Evolutionary conservation across 1,140 invertebrate species (phyloP).

Genomic region (Trichogramma pretiosum): DNA sequence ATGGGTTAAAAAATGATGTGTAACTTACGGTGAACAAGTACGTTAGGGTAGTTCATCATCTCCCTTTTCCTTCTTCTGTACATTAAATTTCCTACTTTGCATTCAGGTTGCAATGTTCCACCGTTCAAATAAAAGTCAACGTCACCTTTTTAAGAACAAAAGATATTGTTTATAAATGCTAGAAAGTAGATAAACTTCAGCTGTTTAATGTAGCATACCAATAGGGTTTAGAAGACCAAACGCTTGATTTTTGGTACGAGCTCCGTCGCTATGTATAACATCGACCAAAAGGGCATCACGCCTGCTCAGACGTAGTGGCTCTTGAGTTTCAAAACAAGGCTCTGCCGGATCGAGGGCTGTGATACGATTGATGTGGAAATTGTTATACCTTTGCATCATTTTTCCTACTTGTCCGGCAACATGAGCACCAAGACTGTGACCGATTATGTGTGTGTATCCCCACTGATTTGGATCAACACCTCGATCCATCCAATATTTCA

Average conservation of each 20-base stretch:
- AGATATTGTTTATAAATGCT: too few relatives aligned
- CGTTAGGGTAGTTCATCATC: too few relatives aligned
- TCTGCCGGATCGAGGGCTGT: conserved; percentile 55
- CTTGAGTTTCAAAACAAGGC: conserved; percentile 50
- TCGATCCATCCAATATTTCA: too few relatives aligned
- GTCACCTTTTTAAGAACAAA: neutral
- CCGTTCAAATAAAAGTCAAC: conserved; percentile 6
- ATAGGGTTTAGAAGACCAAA: neutral
- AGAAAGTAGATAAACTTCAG: too few relatives aligned
- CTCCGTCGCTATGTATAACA: conserved; percentile 52
- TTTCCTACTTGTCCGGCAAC: neutral
- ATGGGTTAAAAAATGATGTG: too few relatives aligned
- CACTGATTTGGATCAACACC: neutral
- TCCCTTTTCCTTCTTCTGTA: too few relatives aligned
- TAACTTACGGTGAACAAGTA: too few relatives aligned
- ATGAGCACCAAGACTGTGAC: conserved; percentile 5
- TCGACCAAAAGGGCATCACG: conserved; percentile 58
- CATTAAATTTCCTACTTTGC: too few relatives aligned
- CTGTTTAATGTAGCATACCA: neutral
- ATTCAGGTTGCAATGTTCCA: neutral
- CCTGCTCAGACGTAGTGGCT: conserved; percentile 44
- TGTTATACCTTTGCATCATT: neutral
- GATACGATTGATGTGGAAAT: conserved; percentile 32
- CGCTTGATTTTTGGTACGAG: neutral
- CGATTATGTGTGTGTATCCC: neutral